These are phyloP conservation scores for Apolygus lucorum DNA, from an alignment of 1,140 invertebrate genomes.

Conservation along the genomic window DNA sequence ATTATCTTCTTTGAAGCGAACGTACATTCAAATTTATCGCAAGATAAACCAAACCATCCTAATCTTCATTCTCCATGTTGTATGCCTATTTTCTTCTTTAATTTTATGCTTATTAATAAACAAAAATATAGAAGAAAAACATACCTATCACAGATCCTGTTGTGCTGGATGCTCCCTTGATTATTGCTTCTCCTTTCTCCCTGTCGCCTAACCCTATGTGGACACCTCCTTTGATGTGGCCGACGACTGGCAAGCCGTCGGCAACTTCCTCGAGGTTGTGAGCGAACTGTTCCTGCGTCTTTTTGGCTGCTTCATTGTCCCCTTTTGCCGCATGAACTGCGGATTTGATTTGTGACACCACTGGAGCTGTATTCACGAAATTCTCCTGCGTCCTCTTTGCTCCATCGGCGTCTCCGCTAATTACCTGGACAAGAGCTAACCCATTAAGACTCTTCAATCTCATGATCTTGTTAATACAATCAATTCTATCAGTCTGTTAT, in stretches of 20 bases:
- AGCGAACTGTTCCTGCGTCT: constrained; percentile 15
- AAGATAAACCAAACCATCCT: no score
- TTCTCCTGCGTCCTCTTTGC: not conserved
- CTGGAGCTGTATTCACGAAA: constrained; percentile 2
- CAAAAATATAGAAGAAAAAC: no score
- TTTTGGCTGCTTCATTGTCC: constrained; percentile 1
- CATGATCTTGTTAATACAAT: no score
- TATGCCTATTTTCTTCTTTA: no score
- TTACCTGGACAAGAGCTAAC: not conserved
- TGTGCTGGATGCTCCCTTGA: constrained; percentile 11
- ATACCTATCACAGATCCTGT: constrained; percentile 12
- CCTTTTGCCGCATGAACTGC: constrained; percentile 7
- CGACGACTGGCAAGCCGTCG: not conserved
- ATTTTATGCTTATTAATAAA: no score
- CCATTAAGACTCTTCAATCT: no score
- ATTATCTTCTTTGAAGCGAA: no score
- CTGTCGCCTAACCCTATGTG: constrained; percentile 1
- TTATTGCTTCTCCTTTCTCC: not conserved
- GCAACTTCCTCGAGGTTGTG: not conserved
- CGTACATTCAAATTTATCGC: no score
- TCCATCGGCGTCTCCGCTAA: not conserved
- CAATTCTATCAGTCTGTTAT: no score
- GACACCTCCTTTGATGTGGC: constrained; percentile 1
- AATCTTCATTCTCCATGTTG: no score
- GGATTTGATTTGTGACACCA: constrained; percentile 17